Evolutionary conservation across 2,113 vertebrate species (phyloP).

Genomic region (Malurus melanocephalus): DNA sequence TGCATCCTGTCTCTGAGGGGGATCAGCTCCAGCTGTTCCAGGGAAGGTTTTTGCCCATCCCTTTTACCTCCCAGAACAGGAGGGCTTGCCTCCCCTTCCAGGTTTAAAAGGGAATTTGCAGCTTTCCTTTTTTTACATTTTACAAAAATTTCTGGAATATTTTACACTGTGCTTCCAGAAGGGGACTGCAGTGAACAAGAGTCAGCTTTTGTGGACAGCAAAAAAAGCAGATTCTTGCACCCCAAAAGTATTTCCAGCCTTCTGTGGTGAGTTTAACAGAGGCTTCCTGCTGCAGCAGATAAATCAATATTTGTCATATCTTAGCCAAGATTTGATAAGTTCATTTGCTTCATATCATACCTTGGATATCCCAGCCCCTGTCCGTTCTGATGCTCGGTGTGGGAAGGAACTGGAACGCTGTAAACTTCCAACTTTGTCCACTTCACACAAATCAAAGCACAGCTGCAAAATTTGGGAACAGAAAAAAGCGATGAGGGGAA

Average conservation of each 20-base stretch:
- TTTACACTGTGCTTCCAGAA: not conserved
- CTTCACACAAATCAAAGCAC: not conserved
- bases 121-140: not conserved
- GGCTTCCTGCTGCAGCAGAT: not conserved
- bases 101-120: not conserved
- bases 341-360: not conserved
- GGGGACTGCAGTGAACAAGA: not conserved
- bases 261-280: not conserved
- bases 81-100: not conserved
- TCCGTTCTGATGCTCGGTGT: not conserved
- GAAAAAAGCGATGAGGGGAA: not conserved
- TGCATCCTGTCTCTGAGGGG: not conserved
- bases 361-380: not conserved
- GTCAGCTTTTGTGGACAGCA: not conserved
- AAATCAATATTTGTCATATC: not conserved
- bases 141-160: not conserved
- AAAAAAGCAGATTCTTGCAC: not conserved
- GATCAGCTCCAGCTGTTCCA: not conserved
- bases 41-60: not conserved
- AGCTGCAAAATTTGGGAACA: slow-evolving; percentile 37
- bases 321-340: not conserved
- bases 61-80: not conserved
- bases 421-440: not conserved
- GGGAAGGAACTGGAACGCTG: not conserved
- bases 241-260: not conserved